These are phyloP conservation scores for Monochamus alternatus DNA, from an alignment of 2,888 invertebrate genomes.

Conservation along the genomic window DNA sequence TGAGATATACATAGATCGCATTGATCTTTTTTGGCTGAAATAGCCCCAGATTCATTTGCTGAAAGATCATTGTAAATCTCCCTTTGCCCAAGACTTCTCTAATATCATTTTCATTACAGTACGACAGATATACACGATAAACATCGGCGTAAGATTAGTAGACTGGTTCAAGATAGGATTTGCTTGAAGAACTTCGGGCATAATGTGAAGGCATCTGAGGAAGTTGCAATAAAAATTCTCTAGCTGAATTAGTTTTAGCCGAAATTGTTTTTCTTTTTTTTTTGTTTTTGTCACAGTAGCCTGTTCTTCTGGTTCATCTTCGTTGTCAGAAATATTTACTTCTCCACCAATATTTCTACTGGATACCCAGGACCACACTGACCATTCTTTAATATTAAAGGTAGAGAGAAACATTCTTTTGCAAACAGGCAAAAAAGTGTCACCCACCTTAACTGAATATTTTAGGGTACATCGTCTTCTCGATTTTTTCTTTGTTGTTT, in stretches of 20 bases:
- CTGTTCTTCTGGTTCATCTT: background rate
- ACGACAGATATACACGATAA: background rate
- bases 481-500: background rate
- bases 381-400: too few species aligned
- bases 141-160: background rate
- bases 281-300: background rate
- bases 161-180: background rate
- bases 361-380: too few species aligned
- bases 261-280: background rate
- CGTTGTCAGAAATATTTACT: too few species aligned
- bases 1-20: conserved; percentile 24
- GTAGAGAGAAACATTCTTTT: background rate
- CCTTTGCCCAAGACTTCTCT: background rate
- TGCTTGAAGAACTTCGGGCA: background rate
- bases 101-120: background rate
- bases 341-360: too few species aligned
- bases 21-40: conserved; percentile 32
- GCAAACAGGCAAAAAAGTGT: background rate
- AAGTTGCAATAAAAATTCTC: background rate
- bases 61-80: conserved; percentile 35
- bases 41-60: conserved; percentile 20
- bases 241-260: background rate
- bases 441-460: conserved; percentile 1
- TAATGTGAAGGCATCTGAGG: background rate
- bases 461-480: background rate